phyloP scores from a whole-genome alignment of 2,797 vertebrate species.

The Alca torda region DNA sequence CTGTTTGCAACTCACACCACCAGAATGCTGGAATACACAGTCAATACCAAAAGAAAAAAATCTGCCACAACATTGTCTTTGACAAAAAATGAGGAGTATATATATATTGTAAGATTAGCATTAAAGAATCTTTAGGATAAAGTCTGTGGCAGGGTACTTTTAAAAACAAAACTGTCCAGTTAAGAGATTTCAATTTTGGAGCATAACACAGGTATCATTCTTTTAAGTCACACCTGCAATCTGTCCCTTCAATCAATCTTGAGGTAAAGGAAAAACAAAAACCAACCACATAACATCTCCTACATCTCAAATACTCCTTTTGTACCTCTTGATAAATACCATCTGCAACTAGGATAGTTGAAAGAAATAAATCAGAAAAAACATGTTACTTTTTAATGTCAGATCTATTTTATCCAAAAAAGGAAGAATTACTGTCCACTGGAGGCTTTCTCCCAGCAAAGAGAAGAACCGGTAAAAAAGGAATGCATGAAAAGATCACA shows the following conservation, averaged over 20 bases:
- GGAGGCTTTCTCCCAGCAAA: background rate
- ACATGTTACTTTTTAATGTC: background rate
- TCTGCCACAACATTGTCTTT: background rate
- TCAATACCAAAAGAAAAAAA: background rate
- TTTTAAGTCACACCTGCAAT: background rate
- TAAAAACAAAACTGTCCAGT: background rate
- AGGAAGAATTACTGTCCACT: background rate
- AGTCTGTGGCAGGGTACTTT: background rate
- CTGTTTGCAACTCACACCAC: background rate
- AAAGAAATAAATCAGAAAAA: background rate
- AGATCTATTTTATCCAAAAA: background rate
- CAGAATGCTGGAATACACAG: background rate
- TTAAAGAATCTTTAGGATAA: background rate
- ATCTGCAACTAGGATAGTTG: background rate
- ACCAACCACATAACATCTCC: background rate
- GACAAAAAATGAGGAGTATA: background rate
- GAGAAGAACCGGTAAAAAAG: background rate
- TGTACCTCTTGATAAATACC: background rate
- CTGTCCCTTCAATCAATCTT: background rate
- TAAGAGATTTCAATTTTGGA: background rate
- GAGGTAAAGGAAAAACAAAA: background rate
- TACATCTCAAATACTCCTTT: background rate
- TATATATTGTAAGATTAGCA: background rate
- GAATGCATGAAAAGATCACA: background rate
- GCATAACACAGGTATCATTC: background rate